Evolutionary conservation across 2,888 invertebrate species (phyloP), one percentile per base, ranked within the genome.

Genomic region (Drosophila infuscata): DNA sequence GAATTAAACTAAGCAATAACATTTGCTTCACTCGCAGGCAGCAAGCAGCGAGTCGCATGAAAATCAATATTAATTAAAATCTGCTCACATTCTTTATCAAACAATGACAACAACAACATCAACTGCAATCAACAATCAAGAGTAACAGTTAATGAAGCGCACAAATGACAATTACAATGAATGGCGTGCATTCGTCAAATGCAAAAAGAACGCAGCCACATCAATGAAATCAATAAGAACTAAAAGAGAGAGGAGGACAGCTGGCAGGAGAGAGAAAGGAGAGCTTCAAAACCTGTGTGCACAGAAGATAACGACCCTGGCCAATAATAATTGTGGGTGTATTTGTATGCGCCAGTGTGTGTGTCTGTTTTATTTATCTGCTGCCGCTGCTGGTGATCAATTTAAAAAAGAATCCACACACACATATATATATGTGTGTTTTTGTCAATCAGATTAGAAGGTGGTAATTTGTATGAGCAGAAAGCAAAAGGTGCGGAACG

Each of bases 21-120:
- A 41, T 49, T 68, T 46, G 33, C 38, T 29, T 15, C 30, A 12
- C 25, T 35, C 29, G 20, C 25, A 20, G 15, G 25, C 12, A 32
- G 46, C 25, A 25, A 15, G 8, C 25, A 7, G 25, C 25, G 36
- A 30, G 41, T 46, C 51, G 52, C 52, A 70, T 66, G 20, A 32
- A 76, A 89, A 86, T 83, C 71, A 81, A 86, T 89, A 74, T 74
- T 81, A 76, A 89, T 83, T 81, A 80, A 81, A 61, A 73, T 30
- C 61, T 30, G 38, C 56, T 56, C 57, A 58, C 56, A 70, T 59
- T 63, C 51, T 49, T 65, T 73, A 83, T 83, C 76, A 63, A 63
- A 35, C 33, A 54, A 38, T 12, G 15, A 61, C 48, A 58, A 57
- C 33, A 59, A 32, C 41, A 60, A 12, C 43, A 73, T 20, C 48